phyloP scores from a whole-genome alignment of 2,797 vertebrate species.

The Lepilemur septentrionalis region DNA sequence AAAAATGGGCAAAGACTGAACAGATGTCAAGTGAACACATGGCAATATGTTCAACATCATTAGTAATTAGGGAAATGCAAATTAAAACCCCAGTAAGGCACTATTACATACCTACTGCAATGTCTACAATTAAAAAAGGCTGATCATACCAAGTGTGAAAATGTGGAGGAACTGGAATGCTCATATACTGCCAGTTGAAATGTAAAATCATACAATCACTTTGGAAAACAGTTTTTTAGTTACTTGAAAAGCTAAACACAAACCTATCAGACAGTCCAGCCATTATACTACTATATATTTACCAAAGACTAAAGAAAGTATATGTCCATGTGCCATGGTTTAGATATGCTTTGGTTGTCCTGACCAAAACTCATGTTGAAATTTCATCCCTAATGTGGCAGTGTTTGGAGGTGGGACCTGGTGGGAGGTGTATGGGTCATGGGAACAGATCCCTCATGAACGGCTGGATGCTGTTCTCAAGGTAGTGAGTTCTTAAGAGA shows the following conservation, averaged over 20 bases:
- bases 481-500: too few species aligned
- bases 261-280: background rate
- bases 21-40: background rate
- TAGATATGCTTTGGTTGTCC: background rate
- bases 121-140: background rate
- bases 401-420: background rate
- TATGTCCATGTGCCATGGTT: background rate
- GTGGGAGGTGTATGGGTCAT: too few species aligned
- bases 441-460: too few species aligned
- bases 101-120: background rate
- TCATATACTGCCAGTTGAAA: background rate
- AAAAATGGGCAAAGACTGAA: background rate
- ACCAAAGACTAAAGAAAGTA: background rate
- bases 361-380: background rate
- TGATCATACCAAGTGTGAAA: background rate
- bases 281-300: background rate
- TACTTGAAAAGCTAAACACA: background rate
- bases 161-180: background rate
- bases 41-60: background rate
- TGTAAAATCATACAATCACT: background rate
- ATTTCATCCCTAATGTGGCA: background rate
- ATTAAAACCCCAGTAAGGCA: background rate
- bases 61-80: background rate
- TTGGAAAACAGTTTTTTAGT: background rate
- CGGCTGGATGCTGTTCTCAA: too few species aligned